Evolutionary conservation across 1,140 invertebrate species (phyloP).

Genomic region (Bombus ignitus): DNA sequence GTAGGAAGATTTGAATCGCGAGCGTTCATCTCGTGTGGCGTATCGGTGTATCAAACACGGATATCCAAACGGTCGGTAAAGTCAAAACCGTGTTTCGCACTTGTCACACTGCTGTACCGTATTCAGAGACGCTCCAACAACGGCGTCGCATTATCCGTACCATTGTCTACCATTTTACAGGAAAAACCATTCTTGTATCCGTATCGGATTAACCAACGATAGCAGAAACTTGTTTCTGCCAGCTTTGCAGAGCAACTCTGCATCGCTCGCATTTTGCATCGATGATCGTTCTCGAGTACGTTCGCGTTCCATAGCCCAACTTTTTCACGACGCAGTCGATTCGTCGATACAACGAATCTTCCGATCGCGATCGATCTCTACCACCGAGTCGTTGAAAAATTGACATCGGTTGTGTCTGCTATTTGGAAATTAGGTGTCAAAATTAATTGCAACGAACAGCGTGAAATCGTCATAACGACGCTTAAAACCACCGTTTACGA

Average conservation of each 20-base stretch:
- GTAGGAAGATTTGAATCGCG: background rate
- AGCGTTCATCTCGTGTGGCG: background rate
- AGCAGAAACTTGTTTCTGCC: background rate
- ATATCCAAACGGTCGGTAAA: conserved; percentile 57
- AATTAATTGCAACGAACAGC: background rate
- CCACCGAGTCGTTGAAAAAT: background rate
- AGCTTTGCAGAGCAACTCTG: background rate
- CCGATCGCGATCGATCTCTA: background rate
- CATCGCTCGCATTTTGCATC: no score
- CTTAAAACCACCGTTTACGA: background rate
- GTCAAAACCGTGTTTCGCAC: background rate
- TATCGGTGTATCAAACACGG: conserved; percentile 13
- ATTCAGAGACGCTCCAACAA: conserved; percentile 49
- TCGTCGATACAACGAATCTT: background rate
- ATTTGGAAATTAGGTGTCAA: background rate
- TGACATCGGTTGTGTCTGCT: background rate
- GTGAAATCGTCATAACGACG: background rate
- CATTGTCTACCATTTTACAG: background rate
- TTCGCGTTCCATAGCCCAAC: background rate
- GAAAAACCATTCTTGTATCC: background rate
- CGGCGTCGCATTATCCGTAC: background rate
- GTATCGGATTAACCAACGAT: background rate
- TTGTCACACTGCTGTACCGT: conserved; percentile 19
- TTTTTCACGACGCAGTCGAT: background rate
- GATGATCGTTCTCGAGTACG: no score